phyloP scores from a whole-genome alignment of 2,113 vertebrate species.

The Otis tarda region DNA sequence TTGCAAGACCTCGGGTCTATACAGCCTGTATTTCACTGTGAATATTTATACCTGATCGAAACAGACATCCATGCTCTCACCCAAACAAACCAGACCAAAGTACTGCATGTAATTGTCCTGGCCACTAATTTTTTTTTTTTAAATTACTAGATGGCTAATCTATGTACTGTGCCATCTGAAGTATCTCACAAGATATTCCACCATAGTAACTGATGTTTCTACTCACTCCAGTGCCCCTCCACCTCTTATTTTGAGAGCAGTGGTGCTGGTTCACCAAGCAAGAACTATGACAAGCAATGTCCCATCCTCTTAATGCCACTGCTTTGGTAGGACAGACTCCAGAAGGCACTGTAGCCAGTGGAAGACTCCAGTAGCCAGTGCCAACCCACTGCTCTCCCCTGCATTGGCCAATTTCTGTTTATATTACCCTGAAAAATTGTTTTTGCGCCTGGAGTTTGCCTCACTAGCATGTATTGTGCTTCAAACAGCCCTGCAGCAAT shows the following conservation, averaged over 20 bases:
- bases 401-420: not conserved
- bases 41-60: not conserved
- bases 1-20: not conserved
- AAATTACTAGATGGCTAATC: not conserved
- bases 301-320: not conserved
- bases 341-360: not conserved
- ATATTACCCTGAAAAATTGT: not conserved
- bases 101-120: not conserved
- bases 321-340: not conserved
- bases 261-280: rapidly evolving
- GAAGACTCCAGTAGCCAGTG: not conserved
- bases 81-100: not conserved
- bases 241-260: not conserved
- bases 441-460: not conserved
- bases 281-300: rapidly evolving
- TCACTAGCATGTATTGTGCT: not conserved
- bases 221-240: not conserved
- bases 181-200: not conserved
- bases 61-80: not conserved
- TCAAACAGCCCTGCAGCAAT: not conserved
- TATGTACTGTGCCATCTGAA: not conserved
- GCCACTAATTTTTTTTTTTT: not conserved
- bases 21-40: not conserved
- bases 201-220: not conserved
- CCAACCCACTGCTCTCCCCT: not conserved